These are phyloP conservation scores for Lepidocyrtoides sp. DNA, from an alignment of 2,888 invertebrate genomes.

Conservation along the genomic window DNA sequence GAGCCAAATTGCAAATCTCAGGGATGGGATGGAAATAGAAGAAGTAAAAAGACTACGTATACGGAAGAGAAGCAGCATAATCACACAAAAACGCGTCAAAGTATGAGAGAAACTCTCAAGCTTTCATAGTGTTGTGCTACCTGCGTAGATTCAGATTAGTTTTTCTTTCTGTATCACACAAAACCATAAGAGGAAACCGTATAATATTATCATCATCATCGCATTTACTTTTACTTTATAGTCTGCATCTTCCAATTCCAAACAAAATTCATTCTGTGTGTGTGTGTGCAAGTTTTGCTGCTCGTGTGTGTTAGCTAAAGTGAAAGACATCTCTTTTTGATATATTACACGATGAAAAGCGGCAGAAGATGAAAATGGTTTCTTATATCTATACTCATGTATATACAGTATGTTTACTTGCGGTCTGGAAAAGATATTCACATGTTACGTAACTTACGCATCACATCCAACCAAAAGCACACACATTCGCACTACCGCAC, in stretches of 20 bases:
- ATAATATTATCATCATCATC: slow-evolving; percentile 52
- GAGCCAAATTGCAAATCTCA: slow-evolving; percentile 79
- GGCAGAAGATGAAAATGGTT: slow-evolving; percentile 50
- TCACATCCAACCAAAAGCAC: slow-evolving; percentile 1
- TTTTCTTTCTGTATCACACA: slow-evolving; percentile 70
- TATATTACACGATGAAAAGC: slow-evolving; percentile 64
- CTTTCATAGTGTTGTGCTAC: slow-evolving; percentile 67
- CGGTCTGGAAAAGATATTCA: slow-evolving; percentile 12
- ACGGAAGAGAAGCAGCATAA: slow-evolving; percentile 31
- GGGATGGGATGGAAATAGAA: slow-evolving; percentile 59
- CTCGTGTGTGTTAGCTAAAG: slow-evolving; percentile 58
- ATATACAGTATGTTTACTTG: neutral
- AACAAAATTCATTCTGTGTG: slow-evolving; percentile 11
- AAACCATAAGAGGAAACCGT: slow-evolving; percentile 61
- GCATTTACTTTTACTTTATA: slow-evolving; percentile 38
- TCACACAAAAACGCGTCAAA: neutral
- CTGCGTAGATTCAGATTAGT: slow-evolving; percentile 82
- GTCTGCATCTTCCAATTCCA: neutral
- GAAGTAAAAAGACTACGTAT: slow-evolving; percentile 30
- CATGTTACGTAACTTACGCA: slow-evolving; percentile 36
- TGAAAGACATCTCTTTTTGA: slow-evolving; percentile 73
- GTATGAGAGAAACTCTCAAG: neutral
- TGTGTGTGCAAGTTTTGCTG: neutral
- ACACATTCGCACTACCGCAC: neutral
- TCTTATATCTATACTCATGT: neutral